These are phyloP conservation scores for Aphelinus atriplicis DNA, from an alignment of 1,140 invertebrate genomes.

Conservation along the genomic window DNA sequence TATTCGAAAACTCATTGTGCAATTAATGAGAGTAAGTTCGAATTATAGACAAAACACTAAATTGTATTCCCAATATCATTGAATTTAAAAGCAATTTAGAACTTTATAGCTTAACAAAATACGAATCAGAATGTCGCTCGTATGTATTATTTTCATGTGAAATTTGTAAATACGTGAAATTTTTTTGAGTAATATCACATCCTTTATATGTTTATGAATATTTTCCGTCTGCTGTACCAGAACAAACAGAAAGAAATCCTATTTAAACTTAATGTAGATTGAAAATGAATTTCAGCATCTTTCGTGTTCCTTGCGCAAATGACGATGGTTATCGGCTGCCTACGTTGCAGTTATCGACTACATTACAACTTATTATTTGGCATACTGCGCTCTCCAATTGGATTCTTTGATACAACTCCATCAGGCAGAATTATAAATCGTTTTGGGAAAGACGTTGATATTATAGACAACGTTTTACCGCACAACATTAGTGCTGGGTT, in stretches of 20 bases:
- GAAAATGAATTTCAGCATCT: slow-evolving; percentile 59
- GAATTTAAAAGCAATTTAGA: not conserved
- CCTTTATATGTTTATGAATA: slow-evolving; percentile 11
- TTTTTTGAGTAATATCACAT: slow-evolving; percentile 1
- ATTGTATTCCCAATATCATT: slow-evolving; percentile 15
- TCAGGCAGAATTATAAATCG: slow-evolving; percentile 71
- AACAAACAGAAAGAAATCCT: slow-evolving; percentile 19
- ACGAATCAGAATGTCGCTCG: slow-evolving; percentile 2
- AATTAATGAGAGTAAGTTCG: no score
- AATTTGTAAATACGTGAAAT: not conserved
- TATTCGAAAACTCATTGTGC: no score
- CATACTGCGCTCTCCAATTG: slow-evolving; percentile 67
- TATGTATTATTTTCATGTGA: not conserved
- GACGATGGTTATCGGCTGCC: slow-evolving; percentile 58
- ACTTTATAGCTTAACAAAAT: slow-evolving; percentile 1
- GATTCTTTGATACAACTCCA: slow-evolving; percentile 73
- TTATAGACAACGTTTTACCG: slow-evolving; percentile 66
- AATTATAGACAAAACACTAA: not conserved
- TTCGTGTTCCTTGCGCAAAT: slow-evolving; percentile 59
- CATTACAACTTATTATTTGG: slow-evolving; percentile 57
- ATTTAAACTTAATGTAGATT: slow-evolving; percentile 34
- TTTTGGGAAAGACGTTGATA: slow-evolving; percentile 69
- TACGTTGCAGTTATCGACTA: slow-evolving; percentile 59
- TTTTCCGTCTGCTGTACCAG: slow-evolving; percentile 14
- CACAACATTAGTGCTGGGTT: slow-evolving; percentile 64